phyloP scores from a whole-genome alignment of 2,888 invertebrate genomes.

The Agrenia bidenticulata region DNA sequence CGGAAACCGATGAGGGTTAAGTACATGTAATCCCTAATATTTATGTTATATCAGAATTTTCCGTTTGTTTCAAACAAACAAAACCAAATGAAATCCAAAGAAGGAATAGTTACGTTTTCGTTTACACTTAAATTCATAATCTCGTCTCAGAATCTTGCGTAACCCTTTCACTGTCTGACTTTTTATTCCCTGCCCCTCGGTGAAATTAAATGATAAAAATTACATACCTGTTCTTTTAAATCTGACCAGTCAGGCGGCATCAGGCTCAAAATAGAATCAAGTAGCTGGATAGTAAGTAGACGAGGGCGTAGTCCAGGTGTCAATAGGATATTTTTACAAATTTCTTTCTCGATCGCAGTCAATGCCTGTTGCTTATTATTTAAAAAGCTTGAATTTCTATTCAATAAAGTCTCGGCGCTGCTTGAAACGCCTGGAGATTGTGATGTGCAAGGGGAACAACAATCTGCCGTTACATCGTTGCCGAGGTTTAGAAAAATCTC shows the following conservation, averaged over 20 bases:
- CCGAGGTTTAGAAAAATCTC: constrained; percentile 49
- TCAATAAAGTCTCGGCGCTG: neutral
- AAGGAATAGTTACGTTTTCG: too few relatives aligned
- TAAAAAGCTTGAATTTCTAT: neutral
- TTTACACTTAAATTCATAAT: too few relatives aligned
- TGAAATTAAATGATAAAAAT: neutral
- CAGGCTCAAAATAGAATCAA: constrained; percentile 60
- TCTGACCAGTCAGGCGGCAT: constrained; percentile 55
- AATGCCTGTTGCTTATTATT: neutral
- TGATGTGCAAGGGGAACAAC: neutral
- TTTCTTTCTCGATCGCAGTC: constrained; percentile 32
- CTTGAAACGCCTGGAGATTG: neutral
- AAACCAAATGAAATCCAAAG: too few relatives aligned
- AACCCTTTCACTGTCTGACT: too few relatives aligned
- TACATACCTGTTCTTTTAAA: constrained; percentile 57
- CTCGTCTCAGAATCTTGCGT: too few relatives aligned
- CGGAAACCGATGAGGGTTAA: too few relatives aligned
- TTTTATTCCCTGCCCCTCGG: too few relatives aligned
- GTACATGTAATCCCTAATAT: too few relatives aligned
- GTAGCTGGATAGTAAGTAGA: constrained; percentile 61
- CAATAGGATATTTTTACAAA: constrained; percentile 47
- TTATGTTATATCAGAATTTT: too few relatives aligned
- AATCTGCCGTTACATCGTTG: constrained; percentile 41
- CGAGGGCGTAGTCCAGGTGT: constrained; percentile 59
- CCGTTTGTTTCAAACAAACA: too few relatives aligned